Percentiles rank a stretch among this genome's conserved stretches.
These are phyloP conservation scores for Lota lota DNA, from an alignment of 2,113 vertebrate genomes.

Conservation along the genomic window DNA sequence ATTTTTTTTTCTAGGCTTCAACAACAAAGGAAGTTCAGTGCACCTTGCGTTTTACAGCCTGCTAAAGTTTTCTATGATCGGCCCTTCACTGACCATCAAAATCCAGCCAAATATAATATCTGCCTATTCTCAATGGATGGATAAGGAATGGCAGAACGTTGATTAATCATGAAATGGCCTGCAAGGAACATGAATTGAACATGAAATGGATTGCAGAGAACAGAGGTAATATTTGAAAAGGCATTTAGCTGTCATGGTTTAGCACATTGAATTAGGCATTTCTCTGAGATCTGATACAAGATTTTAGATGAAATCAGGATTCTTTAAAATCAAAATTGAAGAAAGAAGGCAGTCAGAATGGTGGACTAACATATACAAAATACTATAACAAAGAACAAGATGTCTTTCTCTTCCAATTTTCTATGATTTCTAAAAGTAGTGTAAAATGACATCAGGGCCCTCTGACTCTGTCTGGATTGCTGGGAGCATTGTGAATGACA, in stretches of 20 bases:
- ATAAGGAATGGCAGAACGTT: slow-evolving; percentile 52
- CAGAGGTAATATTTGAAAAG: slow-evolving; percentile 61
- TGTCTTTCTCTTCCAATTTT: slow-evolving; percentile 53
- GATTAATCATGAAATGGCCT: slow-evolving; percentile 64
- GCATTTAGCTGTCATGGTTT: slow-evolving; percentile 62
- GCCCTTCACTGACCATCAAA: background rate
- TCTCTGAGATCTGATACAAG: slow-evolving; percentile 66
- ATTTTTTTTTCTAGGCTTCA: too few relatives aligned
- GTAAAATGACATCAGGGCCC: slow-evolving; percentile 30
- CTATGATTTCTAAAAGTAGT: slow-evolving; percentile 32
- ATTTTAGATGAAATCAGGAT: slow-evolving; percentile 68
- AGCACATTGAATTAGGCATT: slow-evolving; percentile 67
- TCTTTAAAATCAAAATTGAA: slow-evolving; percentile 59
- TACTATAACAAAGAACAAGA: slow-evolving; percentile 50
- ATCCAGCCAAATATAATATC: slow-evolving; percentile 40
- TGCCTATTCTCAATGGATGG: slow-evolving; percentile 8
- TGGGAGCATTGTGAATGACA: slow-evolving; percentile 18
- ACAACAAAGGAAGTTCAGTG: too few relatives aligned
- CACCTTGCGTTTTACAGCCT: too few relatives aligned
- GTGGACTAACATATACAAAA: slow-evolving; percentile 20
- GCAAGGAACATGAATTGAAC: slow-evolving; percentile 44
- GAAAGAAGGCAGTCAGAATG: slow-evolving; percentile 22
- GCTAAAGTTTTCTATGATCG: too few relatives aligned
- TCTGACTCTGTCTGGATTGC: slow-evolving; percentile 27
- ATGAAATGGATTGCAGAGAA: slow-evolving; percentile 46